phyloP scores from a whole-genome alignment of 2,797 vertebrate genomes.

The Micropoecilia bifurca region DNA sequence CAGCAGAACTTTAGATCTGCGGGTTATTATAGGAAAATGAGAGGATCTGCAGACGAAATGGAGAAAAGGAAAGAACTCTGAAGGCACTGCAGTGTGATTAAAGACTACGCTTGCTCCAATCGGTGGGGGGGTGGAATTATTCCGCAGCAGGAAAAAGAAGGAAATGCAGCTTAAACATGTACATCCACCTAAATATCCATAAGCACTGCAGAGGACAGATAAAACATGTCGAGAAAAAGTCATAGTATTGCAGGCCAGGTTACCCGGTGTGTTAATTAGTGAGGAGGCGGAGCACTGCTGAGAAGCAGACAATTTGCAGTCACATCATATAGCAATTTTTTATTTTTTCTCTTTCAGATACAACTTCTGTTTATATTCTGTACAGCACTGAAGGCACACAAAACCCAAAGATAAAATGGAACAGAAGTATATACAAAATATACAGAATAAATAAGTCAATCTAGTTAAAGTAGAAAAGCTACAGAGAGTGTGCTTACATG shows the following conservation, averaged over 20 bases:
- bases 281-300: conserved; percentile 6
- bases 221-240: conserved; percentile 3
- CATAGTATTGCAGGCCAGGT: conserved; percentile 7
- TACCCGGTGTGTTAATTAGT: conserved; percentile 32
- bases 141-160: conserved; percentile 51
- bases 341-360: conserved; percentile 82
- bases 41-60: conserved; percentile 28
- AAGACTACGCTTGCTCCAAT: conserved; percentile 51
- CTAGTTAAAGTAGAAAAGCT: conserved; percentile 87
- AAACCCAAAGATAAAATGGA: conserved; percentile 80
- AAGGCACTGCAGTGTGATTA: conserved; percentile 73
- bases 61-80: conserved; percentile 44
- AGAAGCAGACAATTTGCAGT: not conserved
- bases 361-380: conserved; percentile 80
- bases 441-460: conserved; percentile 98
- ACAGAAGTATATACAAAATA: conserved; percentile 94
- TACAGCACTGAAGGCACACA: conserved; percentile 92
- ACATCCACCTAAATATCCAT: conserved; percentile 28
- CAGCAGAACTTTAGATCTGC: conserved; percentile 29
- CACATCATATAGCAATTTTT: conserved; percentile 71
- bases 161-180: conserved; percentile 49
- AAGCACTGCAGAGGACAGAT: conserved; percentile 25
- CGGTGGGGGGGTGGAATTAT: conserved; percentile 55
- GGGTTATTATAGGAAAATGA: conserved; percentile 54
- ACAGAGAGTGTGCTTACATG: conserved; percentile 79